Base-by-base conservation (phyloP, 2,888 invertebrate genomes). In the Dione juno region DNA sequence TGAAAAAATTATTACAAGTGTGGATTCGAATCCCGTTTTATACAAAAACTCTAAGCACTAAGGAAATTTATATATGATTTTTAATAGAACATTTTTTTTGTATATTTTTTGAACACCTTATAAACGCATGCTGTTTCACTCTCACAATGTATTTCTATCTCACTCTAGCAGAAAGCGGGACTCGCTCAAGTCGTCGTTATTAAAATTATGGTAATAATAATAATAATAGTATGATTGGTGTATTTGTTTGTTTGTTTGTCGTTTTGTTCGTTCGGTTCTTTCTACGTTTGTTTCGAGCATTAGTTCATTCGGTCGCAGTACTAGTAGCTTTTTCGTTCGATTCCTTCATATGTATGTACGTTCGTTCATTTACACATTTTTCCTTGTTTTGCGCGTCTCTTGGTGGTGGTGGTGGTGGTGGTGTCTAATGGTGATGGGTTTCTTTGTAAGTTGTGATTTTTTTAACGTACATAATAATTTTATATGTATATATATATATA, bases 161-260 rank as follows among this genome's bases (percentile, higher is more conserved):
- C 73, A 65, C 73, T 76, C 78, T 82, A 89, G 89, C 83, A 84
- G 83, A 75, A 88, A 85, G 75, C 80, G 85, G 37, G 86, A 85
- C 74, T 84, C 89, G 59, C 86, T 88, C 88, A 87, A 86, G 74
- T 84, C 90, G 0, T 79, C 87, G 21, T 84, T 90, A 10, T 79
- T 90, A 76, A 88, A 88, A 82, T 87, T 87, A 81, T 81, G 77
- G 77, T 75, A 74, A 77, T 74, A 74, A 85, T 83, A 79, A 57
- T 37, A 37, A 50, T 50, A 50, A 11, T 40, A n/a, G n/a, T n/a
- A n/a, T n/a, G n/a, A n/a, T n/a, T n/a, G n/a, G 40, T 50, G 50
- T n/a, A 50, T 21, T 67, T 64, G 67, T 74, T 69, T 40, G 70
- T 75, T 75, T 78, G 68, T 79, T 66, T 77, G 74, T 78, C 40